Conservation (phyloP, 2,888 invertebrate species). For the Panzeria rudis region DNA sequence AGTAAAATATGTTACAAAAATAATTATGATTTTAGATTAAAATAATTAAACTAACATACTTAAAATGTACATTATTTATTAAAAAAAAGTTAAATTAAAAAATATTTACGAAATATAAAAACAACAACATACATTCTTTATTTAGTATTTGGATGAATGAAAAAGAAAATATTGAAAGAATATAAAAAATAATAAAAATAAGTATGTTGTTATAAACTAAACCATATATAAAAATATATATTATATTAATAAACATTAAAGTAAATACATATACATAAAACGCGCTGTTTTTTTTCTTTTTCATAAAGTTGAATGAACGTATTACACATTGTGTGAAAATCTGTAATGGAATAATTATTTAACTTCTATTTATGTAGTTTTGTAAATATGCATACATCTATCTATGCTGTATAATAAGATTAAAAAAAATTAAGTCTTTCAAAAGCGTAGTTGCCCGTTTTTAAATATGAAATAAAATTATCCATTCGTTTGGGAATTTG, state of each 20-base stretch:
- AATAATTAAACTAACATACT: conserved; percentile 52
- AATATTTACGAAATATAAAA: conserved; percentile 29
- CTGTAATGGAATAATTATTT: conserved; percentile 48
- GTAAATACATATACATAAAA: conserved; percentile 59
- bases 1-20: conserved; percentile 63
- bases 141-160: conserved; percentile 20
- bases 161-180: conserved; percentile 8
- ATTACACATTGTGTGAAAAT: conserved; percentile 51
- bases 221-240: conserved; percentile 5
- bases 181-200: not conserved
- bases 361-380: conserved; percentile 15
- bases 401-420: not conserved
- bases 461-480: too few relatives aligned
- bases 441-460: not conserved
- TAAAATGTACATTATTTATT: conserved; percentile 49
- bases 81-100: conserved; percentile 9
- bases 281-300: conserved; percentile 28
- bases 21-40: conserved; percentile 40
- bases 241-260: conserved; percentile 37
- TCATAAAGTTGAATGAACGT: conserved; percentile 20
- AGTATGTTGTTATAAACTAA: conserved; percentile 22
- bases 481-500: too few relatives aligned
- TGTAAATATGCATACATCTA: not conserved
- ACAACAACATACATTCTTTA: conserved; percentile 24
- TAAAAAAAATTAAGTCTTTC: conserved; percentile 17